Conservation (phyloP, 2,888 invertebrate genomes). For the Epistrophe eligans region DNA sequence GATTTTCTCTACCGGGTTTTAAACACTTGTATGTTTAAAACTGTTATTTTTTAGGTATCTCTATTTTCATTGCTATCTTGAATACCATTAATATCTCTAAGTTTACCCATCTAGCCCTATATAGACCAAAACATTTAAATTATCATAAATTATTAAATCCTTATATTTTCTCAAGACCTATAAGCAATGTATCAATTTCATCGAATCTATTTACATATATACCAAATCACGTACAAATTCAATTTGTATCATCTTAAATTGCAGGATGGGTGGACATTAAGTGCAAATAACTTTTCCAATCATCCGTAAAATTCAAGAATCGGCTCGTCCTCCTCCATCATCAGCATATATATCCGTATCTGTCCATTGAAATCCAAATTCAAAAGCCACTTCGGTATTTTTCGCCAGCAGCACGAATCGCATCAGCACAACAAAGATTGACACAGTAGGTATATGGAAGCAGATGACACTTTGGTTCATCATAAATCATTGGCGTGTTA, state of each 20-base stretch:
- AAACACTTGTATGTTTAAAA: too few species aligned
- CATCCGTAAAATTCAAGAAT: conserved; percentile 59
- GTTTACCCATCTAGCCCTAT: background rate
- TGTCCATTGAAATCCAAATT: background rate
- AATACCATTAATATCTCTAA: background rate
- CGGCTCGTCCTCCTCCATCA: conserved; percentile 12
- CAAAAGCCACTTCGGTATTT: background rate
- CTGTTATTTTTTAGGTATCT: too few species aligned
- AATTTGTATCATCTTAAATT: conserved; percentile 52
- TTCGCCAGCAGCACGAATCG: background rate
- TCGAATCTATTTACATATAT: too few species aligned
- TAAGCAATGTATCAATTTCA: background rate
- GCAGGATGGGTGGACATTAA: conserved; percentile 49
- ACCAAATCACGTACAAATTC: conserved; percentile 32
- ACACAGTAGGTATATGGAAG: conserved; percentile 18
- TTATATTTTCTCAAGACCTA: background rate
- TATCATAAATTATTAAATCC: background rate
- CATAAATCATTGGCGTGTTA: conserved; percentile 69
- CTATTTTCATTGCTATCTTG: too few species aligned
- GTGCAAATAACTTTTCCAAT: conserved; percentile 69
- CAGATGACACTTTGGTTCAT: conserved; percentile 51
- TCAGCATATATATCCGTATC: background rate
- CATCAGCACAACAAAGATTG: conserved; percentile 4
- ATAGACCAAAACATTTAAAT: background rate
- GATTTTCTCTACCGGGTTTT: too few species aligned